phyloP scores from a whole-genome alignment of 2,797 vertebrate genomes.

The Coccyzus lansbergi region DNA sequence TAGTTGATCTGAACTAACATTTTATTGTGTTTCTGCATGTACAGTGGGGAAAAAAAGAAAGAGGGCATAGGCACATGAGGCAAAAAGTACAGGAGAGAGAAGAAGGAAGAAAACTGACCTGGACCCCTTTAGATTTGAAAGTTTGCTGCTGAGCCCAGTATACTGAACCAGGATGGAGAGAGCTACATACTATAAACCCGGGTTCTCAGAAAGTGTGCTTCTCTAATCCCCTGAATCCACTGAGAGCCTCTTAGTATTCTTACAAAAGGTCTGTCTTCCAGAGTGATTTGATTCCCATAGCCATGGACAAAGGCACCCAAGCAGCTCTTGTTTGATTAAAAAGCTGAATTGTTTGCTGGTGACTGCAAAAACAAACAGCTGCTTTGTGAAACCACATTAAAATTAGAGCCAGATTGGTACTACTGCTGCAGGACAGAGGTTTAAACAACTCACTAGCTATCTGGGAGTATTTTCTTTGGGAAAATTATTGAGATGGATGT shows the following conservation, averaged over 20 bases:
- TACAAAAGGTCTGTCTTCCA: constrained; percentile 71
- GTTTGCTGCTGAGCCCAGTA: neutral
- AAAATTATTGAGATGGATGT: neutral
- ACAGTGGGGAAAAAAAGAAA: neutral
- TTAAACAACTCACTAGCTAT: neutral
- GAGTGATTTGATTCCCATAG: constrained; percentile 69
- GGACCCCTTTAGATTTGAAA: neutral
- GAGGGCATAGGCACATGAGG: neutral
- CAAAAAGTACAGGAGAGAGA: neutral
- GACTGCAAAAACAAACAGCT: constrained; percentile 67
- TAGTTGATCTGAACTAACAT: neutral
- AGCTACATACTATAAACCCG: constrained; percentile 18
- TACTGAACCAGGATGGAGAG: neutral
- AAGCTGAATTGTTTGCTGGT: constrained; percentile 52
- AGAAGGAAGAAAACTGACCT: neutral
- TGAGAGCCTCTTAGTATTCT: constrained; percentile 50
- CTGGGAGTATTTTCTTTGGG: neutral
- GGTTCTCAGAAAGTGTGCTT: constrained; percentile 68
- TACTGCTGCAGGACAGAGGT: neutral
- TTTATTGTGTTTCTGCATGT: neutral
- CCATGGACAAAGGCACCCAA: constrained; percentile 59
- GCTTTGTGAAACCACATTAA: constrained; percentile 30
- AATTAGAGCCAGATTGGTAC: constrained; percentile 30
- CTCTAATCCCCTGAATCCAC: constrained; percentile 71
- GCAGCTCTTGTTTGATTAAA: constrained; percentile 65